Evolutionary conservation across 2,797 vertebrate genomes (phyloP), one percentile per base, ranked within the genome.

Genomic region (Microchirus variegatus): DNA sequence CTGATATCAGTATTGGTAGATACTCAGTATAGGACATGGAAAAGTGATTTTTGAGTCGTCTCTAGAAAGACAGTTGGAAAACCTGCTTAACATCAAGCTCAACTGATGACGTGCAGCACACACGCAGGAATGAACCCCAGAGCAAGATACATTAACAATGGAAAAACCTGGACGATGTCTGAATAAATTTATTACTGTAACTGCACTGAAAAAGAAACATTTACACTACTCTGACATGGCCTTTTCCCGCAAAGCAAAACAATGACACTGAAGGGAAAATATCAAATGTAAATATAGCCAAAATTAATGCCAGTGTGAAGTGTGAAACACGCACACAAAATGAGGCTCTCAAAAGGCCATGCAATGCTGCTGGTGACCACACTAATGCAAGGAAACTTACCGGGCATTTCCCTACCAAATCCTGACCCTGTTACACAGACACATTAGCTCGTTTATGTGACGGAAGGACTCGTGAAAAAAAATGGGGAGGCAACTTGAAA

Each of bases 371-470:
- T 52, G 54, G 47, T 57, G 54, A 56, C 16, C 63, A 65, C 55
- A 58, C 45, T 15, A 37, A 53, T 61, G 69, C 73, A 75, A 75
- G 19, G 17, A 68, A 56, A 91, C 91, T 91, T 88, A 93, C 90
- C 90, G 35, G 82, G 63, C 83, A 93, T 63, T 68, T 91, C 91
- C 86, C 91, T 92, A 87, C 92, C 93, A 90, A 93, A 93, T 1
- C 89, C 90, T 70, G 91, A 92, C 42, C 91, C 91, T 93, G 86
- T 87, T 71, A 72, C 47, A 86, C 63, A 86, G 59, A 90, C 70
- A 87, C 53, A 82, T 62, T 69, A 71, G 49, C 49, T 67, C 2
- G 40, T 70, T 82, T 79, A 8, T 4, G 77, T 49, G 37, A 48
- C 9, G 17, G 47, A 26, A 36, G 36, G 46, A 60, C 51, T 67